Conservation (phyloP, 2,113 vertebrate species). For the Saimiri boliviensis region DNA sequence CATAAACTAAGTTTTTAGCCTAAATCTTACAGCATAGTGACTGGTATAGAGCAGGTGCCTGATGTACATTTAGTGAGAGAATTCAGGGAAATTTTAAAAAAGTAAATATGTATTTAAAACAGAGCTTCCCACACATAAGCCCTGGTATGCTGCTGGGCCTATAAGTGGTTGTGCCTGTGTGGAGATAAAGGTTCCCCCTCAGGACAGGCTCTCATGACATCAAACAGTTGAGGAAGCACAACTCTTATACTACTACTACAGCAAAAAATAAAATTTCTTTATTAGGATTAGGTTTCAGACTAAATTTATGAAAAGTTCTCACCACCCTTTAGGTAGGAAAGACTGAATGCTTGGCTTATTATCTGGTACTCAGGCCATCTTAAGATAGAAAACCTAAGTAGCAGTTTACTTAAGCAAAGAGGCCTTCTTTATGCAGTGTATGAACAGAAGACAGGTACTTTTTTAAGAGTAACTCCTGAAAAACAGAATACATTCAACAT, state of each 20-base stretch:
- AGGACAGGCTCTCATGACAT: neutral
- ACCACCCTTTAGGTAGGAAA: neutral
- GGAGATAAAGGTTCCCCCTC: neutral
- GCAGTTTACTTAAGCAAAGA: neutral
- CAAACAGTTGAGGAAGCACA: neutral
- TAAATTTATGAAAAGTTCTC: neutral
- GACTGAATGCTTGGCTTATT: neutral
- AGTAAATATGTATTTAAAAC: neutral
- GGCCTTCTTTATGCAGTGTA: neutral
- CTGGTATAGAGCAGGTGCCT: neutral
- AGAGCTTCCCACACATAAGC: neutral
- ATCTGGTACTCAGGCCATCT: neutral
- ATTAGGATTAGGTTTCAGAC: neutral
- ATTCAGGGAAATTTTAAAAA: neutral
- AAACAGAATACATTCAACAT: neutral
- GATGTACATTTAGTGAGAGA: neutral
- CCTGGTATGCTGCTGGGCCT: fast-evolving
- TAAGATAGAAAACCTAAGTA: neutral
- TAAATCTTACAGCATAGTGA: neutral
- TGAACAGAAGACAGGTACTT: neutral
- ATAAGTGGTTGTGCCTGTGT: neutral
- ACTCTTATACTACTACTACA: neutral
- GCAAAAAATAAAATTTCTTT: neutral
- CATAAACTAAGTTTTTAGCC: neutral
- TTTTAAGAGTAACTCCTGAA: neutral